These are phyloP conservation scores for Triplophysa bombifrons DNA, from an alignment of 2,797 vertebrate species.

Conservation along the genomic window DNA sequence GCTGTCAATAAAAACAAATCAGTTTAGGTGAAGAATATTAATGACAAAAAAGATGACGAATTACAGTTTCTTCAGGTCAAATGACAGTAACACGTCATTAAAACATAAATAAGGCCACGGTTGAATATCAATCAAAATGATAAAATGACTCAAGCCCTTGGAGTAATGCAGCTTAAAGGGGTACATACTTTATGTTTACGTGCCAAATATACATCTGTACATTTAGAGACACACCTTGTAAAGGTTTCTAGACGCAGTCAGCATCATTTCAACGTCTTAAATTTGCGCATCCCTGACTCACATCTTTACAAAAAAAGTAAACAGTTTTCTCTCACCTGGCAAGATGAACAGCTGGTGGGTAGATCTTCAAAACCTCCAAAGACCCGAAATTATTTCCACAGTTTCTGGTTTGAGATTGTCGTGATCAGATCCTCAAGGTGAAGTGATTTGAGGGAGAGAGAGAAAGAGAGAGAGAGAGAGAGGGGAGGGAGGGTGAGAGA, in stretches of 20 bases:
- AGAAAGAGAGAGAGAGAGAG: conserved; percentile 18
- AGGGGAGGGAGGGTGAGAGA: neutral
- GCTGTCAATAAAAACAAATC: too few species aligned
- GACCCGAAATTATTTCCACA: conserved; percentile 57
- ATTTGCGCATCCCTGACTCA: conserved; percentile 48
- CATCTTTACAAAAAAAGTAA: conserved; percentile 51
- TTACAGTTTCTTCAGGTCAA: too few species aligned
- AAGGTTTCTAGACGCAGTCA: conserved; percentile 26
- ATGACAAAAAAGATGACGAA: too few species aligned
- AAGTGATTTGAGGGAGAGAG: conserved; percentile 3
- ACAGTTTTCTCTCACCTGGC: conserved; percentile 58
- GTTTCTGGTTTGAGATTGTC: conserved; percentile 36
- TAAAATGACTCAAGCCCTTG: neutral
- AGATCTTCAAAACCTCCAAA: conserved; percentile 45
- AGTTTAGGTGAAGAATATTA: too few species aligned
- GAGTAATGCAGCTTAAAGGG: neutral
- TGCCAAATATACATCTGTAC: neutral
- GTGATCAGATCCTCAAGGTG: conserved; percentile 26
- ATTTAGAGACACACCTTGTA: conserved; percentile 53
- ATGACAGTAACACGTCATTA: too few species aligned
- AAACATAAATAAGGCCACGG: neutral
- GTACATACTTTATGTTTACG: too few species aligned
- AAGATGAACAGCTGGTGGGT: conserved; percentile 61
- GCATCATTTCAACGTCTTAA: conserved; percentile 35
- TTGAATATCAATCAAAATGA: neutral